Base-by-base conservation (phyloP, 2,113 vertebrate genomes). In the Miniopterus natalensis region DNA sequence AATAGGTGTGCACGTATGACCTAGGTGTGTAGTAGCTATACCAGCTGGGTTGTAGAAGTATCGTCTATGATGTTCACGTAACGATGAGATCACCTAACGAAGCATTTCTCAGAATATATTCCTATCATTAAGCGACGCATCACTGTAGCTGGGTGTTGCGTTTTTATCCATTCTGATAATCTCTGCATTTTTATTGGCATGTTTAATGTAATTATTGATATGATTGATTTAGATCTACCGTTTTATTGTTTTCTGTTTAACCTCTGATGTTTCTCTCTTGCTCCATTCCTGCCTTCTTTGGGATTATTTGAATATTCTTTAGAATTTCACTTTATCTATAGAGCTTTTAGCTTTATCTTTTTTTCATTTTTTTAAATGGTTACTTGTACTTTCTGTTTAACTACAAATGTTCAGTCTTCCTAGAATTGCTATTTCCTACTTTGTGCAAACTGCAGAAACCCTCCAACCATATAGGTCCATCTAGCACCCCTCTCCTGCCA, bases 281-380 rank as follows among this genome's bases (percentile, higher is more conserved):
- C 40, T 55, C 57, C 6, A 74, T 91, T 81, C 40, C 49, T 87
- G 6, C 31, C 68, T 59, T 92, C 55, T 74, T 81, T 88, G 75
- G 42, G 42, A 42, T 87, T 75, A 23, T 87, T 81, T 81, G 20
- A 81, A 57, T 78, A 27, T n/a, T 85, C 42, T 68, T 85, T 61
- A 70, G 73, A 85, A 79, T 90, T 79, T 85, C 27, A 71, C 29
- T 85, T 75, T 94, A 59, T 84, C 70, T 55, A 3, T 45, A 71
- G 57, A 55, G 17, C 42, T 92, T n/a, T 81, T 65, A 59, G 47
- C 29, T 40, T 11, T 45, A 27, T 12, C 6, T n/a, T 20, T 86
- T 79, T 71, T 77, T n/a, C 13, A 8, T 68, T 68, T 49, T 42
- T 80, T 70, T 14, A 23, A 74, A 23, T 49, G 88, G 3, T 49